A percentile compares a stretch with the other conserved stretches of the same genome.
Conservation (phyloP, 1,140 invertebrate genomes). For the Drosophila pectinifera region DNA sequence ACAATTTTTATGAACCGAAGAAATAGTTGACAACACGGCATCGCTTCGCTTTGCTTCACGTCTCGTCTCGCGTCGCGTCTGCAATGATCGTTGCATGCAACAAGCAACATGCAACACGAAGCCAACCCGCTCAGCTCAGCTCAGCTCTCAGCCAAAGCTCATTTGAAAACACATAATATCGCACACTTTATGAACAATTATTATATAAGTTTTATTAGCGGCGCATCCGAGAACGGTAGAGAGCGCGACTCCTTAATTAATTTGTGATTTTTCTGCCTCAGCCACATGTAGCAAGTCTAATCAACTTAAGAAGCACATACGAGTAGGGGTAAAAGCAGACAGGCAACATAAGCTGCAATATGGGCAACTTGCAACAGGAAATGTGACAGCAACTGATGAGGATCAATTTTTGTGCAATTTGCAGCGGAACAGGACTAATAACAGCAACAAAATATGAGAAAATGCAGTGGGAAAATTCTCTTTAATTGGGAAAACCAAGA, state of each 20-base stretch:
- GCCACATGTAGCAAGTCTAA: slow-evolving; percentile 18
- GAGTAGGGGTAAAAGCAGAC: slow-evolving; percentile 3
- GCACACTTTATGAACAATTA: slow-evolving; percentile 84
- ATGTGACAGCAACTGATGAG: neutral
- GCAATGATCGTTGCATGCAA: slow-evolving; percentile 72
- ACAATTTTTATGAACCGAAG: slow-evolving; percentile 85
- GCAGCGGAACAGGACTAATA: slow-evolving; percentile 3
- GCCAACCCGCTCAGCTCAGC: slow-evolving; percentile 19
- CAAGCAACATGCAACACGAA: slow-evolving; percentile 72
- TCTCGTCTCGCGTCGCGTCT: slow-evolving; percentile 4
- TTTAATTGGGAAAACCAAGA: neutral
- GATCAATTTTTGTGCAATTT: slow-evolving; percentile 3
- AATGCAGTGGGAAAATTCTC: neutral
- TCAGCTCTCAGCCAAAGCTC: slow-evolving; percentile 75
- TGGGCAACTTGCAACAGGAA: slow-evolving; percentile 14
- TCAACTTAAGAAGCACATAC: slow-evolving; percentile 17
- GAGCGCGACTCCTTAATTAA: slow-evolving; percentile 70
- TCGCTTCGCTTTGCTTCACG: slow-evolving; percentile 42
- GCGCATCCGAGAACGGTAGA: slow-evolving; percentile 26
- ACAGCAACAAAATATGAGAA: neutral
- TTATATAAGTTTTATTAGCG: slow-evolving; percentile 84
- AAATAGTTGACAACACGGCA: slow-evolving; percentile 85
- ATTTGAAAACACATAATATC: slow-evolving; percentile 84
- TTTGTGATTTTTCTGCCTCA: slow-evolving; percentile 77
- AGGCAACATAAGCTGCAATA: slow-evolving; percentile 1